These are phyloP conservation scores for Synergus itoensis DNA, from an alignment of 2,888 invertebrate species.

Conservation along the genomic window DNA sequence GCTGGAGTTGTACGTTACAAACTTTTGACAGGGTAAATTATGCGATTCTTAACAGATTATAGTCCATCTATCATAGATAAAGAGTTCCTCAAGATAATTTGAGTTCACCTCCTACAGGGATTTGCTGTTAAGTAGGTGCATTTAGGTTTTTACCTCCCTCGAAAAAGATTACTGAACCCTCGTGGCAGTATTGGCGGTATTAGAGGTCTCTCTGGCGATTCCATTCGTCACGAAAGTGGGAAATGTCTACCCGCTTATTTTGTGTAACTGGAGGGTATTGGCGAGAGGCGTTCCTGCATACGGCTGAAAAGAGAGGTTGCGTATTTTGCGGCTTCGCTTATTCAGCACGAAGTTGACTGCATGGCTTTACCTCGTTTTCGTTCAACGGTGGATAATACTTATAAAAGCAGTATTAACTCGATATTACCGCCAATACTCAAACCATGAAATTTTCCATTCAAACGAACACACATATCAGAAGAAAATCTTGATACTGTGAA, in stretches of 20 bases:
- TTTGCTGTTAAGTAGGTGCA: not conserved
- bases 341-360: slow-evolving; percentile 31
- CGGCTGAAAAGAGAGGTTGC: slow-evolving; percentile 29
- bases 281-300: slow-evolving; percentile 26
- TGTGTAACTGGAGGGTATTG: slow-evolving; percentile 30
- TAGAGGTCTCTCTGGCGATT: slow-evolving; percentile 25
- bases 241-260: slow-evolving; percentile 36
- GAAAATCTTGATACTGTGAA: not conserved
- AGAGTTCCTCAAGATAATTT: not conserved
- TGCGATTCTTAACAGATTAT: not conserved
- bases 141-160: not conserved
- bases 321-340: slow-evolving; percentile 36
- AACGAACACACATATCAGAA: not conserved
- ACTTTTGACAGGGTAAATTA: not conserved
- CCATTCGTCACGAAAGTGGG: slow-evolving; percentile 34
- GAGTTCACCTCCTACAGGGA: not conserved
- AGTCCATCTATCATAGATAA: not conserved
- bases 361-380: slow-evolving; percentile 31
- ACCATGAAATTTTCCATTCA: slow-evolving; percentile 16
- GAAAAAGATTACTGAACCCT: not conserved
- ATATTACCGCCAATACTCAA: slow-evolving; percentile 1
- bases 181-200: slow-evolving; percentile 29
- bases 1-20: not conserved
- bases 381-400: slow-evolving; percentile 27
- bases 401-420: slow-evolving; percentile 26